These are phyloP conservation scores for Sebastiscus tertius DNA, from an alignment of 2,797 vertebrate species.

Conservation along the genomic window DNA sequence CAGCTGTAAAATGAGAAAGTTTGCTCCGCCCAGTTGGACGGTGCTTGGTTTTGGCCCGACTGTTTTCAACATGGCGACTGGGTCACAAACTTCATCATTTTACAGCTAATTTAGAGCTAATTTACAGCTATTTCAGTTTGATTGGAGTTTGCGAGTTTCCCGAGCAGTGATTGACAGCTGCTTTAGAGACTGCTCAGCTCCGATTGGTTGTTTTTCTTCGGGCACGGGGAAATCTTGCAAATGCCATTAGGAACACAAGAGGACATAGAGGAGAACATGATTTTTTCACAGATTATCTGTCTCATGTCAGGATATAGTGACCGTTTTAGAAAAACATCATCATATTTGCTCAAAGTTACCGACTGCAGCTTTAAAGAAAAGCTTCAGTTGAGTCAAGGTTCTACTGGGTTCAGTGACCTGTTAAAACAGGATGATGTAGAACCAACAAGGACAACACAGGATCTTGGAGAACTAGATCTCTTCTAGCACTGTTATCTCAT, in stretches of 20 bases:
- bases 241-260: too few relatives aligned
- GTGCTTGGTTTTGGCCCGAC: too few relatives aligned
- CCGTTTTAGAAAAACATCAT: fast-evolving
- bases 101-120: background rate
- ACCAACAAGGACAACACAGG: background rate
- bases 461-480: background rate
- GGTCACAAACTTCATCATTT: background rate
- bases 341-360: too few relatives aligned
- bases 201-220: too few relatives aligned
- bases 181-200: too few relatives aligned
- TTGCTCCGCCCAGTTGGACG: background rate
- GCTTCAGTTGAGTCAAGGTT: background rate
- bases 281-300: background rate
- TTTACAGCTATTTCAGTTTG: too few relatives aligned
- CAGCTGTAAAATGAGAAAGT: background rate
- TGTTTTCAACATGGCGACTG: too few relatives aligned
- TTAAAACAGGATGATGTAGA: background rate
- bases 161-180: too few relatives aligned
- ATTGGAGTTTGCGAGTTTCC: too few relatives aligned
- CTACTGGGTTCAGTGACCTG: background rate
- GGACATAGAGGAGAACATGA: too few relatives aligned
- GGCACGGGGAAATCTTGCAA: too few relatives aligned
- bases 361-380: background rate
- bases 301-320: background rate
- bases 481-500: background rate